Evolutionary conservation across 2,113 vertebrate genomes (phyloP).

Genomic region (Oncorhynchus gorbuscha): DNA sequence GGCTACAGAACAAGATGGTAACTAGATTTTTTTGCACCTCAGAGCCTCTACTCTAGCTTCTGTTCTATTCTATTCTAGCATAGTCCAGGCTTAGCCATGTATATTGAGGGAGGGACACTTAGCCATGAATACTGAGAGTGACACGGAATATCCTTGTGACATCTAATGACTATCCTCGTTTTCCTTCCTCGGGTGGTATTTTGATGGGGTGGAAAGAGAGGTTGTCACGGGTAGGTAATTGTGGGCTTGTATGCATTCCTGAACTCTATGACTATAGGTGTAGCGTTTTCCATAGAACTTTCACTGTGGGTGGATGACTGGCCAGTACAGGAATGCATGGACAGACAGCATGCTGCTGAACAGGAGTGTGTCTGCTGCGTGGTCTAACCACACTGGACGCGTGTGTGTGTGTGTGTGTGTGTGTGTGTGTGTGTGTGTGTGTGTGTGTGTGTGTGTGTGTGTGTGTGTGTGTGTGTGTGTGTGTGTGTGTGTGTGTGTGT

Average conservation of each 20-base stretch:
- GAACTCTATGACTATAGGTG: background rate
- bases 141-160: too few species aligned
- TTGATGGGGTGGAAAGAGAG: background rate
- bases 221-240: background rate
- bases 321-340: background rate
- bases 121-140: too few species aligned
- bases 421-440: background rate
- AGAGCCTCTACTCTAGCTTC: too few species aligned
- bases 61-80: too few species aligned
- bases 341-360: background rate
- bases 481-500: conserved; percentile 17
- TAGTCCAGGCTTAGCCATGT: too few species aligned
- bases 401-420: conserved; percentile 18
- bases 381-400: conserved; percentile 9
- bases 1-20: conserved; percentile 75
- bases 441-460: too few species aligned
- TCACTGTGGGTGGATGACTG: background rate
- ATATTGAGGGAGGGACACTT: too few species aligned
- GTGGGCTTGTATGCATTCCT: background rate
- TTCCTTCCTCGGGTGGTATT: background rate
- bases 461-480: background rate
- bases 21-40: background rate
- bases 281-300: background rate
- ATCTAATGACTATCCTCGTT: background rate
- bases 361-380: background rate